phyloP scores from a whole-genome alignment of 1,140 invertebrate genomes.

The Temnothorax curvispinosus region DNA sequence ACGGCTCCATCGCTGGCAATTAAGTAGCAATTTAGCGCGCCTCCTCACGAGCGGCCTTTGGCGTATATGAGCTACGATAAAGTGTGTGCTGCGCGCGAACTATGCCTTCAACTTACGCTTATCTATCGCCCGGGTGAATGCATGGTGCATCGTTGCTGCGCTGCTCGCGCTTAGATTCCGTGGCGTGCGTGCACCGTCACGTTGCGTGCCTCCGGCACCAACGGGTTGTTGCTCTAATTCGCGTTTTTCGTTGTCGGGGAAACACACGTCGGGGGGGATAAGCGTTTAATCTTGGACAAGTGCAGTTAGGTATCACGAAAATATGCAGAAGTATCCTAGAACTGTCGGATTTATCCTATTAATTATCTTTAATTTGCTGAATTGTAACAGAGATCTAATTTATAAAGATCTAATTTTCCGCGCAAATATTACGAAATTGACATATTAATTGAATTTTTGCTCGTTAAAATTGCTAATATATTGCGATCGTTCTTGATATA shows the following conservation, averaged over 20 bases:
- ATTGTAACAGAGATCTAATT: neutral
- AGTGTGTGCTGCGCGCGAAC: conserved; percentile 18
- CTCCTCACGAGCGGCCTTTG: conserved; percentile 60
- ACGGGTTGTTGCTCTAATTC: conserved; percentile 30
- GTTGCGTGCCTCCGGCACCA: conserved; percentile 15
- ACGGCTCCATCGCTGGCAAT: conserved; percentile 70
- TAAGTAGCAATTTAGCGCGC: conserved; percentile 80
- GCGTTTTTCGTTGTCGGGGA: conserved; percentile 21
- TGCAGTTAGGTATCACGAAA: neutral
- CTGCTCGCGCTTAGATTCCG: neutral
- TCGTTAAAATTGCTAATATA: neutral
- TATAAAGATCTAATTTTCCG: neutral
- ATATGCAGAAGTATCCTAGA: neutral
- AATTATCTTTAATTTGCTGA: neutral
- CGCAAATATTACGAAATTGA: neutral
- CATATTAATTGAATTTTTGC: neutral
- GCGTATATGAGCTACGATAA: conserved; percentile 16
- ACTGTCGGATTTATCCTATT: neutral
- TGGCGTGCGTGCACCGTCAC: neutral
- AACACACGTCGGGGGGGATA: neutral
- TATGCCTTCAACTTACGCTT: conserved; percentile 38
- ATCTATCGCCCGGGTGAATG: conserved; percentile 1
- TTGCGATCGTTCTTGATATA: neutral
- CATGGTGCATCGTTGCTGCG: conserved; percentile 1
- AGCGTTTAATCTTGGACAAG: neutral